phyloP scores from a whole-genome alignment of 2,888 invertebrate species.

The Onchidella celtica region DNA sequence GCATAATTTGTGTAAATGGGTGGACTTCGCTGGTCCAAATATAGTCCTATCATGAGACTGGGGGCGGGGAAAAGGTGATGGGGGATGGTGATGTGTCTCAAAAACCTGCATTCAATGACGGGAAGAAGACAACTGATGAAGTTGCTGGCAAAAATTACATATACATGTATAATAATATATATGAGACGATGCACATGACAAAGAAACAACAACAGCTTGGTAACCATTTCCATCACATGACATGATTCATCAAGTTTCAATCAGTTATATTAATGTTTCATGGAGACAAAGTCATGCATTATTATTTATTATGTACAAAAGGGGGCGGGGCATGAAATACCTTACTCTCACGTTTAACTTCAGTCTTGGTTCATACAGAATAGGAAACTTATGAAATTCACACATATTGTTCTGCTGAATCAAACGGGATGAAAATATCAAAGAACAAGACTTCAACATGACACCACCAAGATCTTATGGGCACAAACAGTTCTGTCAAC shows the following conservation, averaged over 20 bases:
- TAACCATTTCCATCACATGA: slow-evolving; percentile 11
- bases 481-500: too few species aligned
- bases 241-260: slow-evolving; percentile 15
- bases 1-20: slow-evolving; percentile 26
- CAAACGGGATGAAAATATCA: not conserved
- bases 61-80: not conserved
- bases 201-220: not conserved
- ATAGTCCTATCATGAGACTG: not conserved
- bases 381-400: too few species aligned
- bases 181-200: not conserved
- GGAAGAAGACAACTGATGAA: not conserved
- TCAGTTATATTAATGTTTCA: not conserved
- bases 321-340: too few species aligned
- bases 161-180: not conserved
- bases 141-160: not conserved
- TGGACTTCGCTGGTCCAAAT: slow-evolving; percentile 13
- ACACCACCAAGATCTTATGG: too few species aligned
- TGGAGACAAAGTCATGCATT: slow-evolving; percentile 13
- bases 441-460: too few species aligned
- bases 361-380: too few species aligned
- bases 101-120: not conserved
- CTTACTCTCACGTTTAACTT: not conserved
- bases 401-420: not conserved
- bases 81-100: not conserved
- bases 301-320: slow-evolving; percentile 31